Conservation (phyloP, 1,140 invertebrate species). For the Eupristina koningsbergeri region DNA sequence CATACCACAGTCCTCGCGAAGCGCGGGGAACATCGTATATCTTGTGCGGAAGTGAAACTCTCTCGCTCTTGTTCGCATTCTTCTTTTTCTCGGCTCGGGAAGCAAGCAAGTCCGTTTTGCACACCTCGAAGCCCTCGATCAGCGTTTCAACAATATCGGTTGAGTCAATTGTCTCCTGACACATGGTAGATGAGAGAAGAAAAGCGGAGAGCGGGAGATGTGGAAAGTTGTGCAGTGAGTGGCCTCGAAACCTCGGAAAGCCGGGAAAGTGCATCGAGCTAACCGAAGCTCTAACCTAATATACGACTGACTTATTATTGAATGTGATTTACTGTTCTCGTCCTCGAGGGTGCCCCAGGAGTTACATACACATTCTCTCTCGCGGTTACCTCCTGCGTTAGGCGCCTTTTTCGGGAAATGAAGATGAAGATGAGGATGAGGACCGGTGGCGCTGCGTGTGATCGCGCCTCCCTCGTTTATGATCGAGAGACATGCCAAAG, state of each 20-base stretch:
- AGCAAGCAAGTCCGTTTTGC: constrained; percentile 17
- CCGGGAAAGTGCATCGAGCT: neutral
- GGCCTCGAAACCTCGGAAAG: constrained; percentile 35
- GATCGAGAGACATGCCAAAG: constrained; percentile 5
- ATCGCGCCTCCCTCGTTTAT: constrained; percentile 2
- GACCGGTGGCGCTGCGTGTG: neutral
- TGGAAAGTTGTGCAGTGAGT: neutral
- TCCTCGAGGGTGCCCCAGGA: neutral
- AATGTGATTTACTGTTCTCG: constrained; percentile 52
- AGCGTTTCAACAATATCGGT: constrained; percentile 61
- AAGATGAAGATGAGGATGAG: neutral
- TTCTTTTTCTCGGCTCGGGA: neutral
- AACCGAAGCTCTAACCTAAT: constrained; percentile 37
- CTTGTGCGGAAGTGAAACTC: constrained; percentile 62
- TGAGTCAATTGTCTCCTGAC: constrained; percentile 54
- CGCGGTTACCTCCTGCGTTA: constrained; percentile 18
- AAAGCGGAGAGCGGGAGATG: neutral
- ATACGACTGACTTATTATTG: constrained; percentile 53
- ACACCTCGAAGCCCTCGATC: constrained; percentile 53
- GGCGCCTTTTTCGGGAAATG: neutral
- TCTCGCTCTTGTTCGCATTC: constrained; percentile 35
- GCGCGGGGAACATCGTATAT: constrained; percentile 56
- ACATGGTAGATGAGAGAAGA: neutral
- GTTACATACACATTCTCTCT: neutral
- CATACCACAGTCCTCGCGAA: no score